These are phyloP conservation scores for Meloidogyne exigua DNA, from an alignment of 1,140 invertebrate species.

Conservation along the genomic window DNA sequence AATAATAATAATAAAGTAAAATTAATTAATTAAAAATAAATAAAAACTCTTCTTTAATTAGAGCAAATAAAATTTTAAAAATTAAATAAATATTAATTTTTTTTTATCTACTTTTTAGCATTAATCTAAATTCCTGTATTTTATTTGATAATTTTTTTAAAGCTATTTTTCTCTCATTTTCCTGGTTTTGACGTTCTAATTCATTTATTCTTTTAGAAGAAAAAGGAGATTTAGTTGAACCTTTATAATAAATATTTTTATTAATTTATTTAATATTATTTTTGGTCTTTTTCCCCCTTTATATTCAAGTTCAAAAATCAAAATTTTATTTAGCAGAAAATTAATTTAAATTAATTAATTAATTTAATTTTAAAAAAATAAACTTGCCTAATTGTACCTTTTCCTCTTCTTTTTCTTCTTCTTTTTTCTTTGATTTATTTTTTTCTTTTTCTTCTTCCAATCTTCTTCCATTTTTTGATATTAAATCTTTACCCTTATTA, in stretches of 20 bases:
- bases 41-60: too few relatives aligned
- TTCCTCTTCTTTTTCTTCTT: not conserved
- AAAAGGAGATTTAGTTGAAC: not conserved
- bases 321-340: too few relatives aligned
- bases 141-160: constrained; percentile 53
- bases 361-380: too few relatives aligned
- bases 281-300: too few relatives aligned
- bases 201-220: not conserved
- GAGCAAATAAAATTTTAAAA: too few relatives aligned
- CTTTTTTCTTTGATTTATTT: not conserved
- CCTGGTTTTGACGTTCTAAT: constrained; percentile 5
- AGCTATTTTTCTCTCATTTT: constrained; percentile 9
- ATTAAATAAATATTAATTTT: not conserved
- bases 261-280: too few relatives aligned
- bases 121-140: constrained; percentile 54
- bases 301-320: too few relatives aligned
- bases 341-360: too few relatives aligned
- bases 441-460: not conserved
- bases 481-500: constrained; percentile 9
- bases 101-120: constrained; percentile 30
- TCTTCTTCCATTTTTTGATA: not conserved
- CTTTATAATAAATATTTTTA: not conserved
- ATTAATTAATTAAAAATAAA: too few relatives aligned
- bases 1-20: too few relatives aligned
- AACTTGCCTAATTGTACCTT: too few relatives aligned